These are phyloP conservation scores for Panzeria rudis DNA, from an alignment of 2,888 invertebrate genomes.

Conservation along the genomic window DNA sequence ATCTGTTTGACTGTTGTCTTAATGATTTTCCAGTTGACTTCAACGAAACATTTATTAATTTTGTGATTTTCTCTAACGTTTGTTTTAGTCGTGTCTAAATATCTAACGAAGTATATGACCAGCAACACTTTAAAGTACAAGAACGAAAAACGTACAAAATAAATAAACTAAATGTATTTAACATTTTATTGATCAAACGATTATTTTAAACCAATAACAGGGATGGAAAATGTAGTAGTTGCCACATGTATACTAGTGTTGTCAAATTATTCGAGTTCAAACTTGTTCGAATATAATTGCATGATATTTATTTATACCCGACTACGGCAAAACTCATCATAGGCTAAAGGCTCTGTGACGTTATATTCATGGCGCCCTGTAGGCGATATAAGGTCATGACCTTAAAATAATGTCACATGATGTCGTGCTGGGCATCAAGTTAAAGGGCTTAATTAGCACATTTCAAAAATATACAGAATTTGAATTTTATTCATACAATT, in stretches of 20 bases:
- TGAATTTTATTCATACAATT: no score
- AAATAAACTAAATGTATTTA: constrained; percentile 15
- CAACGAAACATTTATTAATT: constrained; percentile 45
- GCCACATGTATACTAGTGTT: not conserved
- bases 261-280: no score
- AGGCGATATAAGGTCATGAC: no score
- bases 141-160: constrained; percentile 19
- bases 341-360: no score
- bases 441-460: no score
- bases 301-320: no score
- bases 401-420: no score
- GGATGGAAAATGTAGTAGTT: not conserved
- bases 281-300: no score
- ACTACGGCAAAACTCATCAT: no score
- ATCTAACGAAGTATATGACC: constrained; percentile 49
- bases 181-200: constrained; percentile 33
- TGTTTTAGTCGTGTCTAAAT: constrained; percentile 37
- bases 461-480: no score
- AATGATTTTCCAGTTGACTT: constrained; percentile 50
- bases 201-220: constrained; percentile 28
- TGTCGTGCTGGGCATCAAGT: no score
- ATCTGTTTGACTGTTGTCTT: constrained; percentile 3
- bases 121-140: constrained; percentile 22
- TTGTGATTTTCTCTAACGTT: constrained; percentile 18
- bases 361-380: no score